Conservation (phyloP, 2,797 vertebrate species). For the Philypnodon macrostomus region DNA sequence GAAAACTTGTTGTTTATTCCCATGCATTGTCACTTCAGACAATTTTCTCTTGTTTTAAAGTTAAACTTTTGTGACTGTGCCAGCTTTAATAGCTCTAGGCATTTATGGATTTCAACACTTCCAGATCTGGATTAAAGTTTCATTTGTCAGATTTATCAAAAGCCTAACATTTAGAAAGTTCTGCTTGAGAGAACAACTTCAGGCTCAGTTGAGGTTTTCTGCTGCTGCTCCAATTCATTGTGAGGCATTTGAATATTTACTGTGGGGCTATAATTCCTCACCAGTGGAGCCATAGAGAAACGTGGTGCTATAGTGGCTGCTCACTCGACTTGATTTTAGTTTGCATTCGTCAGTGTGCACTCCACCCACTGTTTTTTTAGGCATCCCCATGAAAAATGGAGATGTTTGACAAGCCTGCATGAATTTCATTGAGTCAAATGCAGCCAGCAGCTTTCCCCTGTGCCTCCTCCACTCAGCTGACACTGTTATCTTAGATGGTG, state of each 20-base stretch:
- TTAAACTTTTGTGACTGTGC: background rate
- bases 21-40: constrained; percentile 19
- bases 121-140: constrained; percentile 14
- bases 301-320: constrained; percentile 12
- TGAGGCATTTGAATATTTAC: constrained; percentile 34
- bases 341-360: constrained; percentile 10
- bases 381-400: constrained; percentile 10
- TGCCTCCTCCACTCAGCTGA: constrained; percentile 10
- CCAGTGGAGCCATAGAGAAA: constrained; percentile 36
- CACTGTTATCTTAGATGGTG: constrained; percentile 20
- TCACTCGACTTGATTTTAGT: constrained; percentile 21
- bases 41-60: constrained; percentile 5
- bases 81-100: background rate
- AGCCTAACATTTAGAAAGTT: constrained; percentile 9
- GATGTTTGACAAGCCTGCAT: constrained; percentile 17
- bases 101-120: constrained; percentile 15
- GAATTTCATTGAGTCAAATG: constrained; percentile 24
- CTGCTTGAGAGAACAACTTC: constrained; percentile 17
- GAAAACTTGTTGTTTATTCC: constrained; percentile 37
- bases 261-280: constrained; percentile 41
- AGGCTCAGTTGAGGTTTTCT: constrained; percentile 14
- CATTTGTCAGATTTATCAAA: constrained; percentile 20
- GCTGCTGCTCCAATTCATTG: constrained; percentile 33
- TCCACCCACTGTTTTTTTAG: constrained; percentile 17
- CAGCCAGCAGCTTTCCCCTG: constrained; percentile 1